Evolutionary conservation across 2,888 invertebrate species (phyloP).

Genomic region (Stenurella melanura): DNA sequence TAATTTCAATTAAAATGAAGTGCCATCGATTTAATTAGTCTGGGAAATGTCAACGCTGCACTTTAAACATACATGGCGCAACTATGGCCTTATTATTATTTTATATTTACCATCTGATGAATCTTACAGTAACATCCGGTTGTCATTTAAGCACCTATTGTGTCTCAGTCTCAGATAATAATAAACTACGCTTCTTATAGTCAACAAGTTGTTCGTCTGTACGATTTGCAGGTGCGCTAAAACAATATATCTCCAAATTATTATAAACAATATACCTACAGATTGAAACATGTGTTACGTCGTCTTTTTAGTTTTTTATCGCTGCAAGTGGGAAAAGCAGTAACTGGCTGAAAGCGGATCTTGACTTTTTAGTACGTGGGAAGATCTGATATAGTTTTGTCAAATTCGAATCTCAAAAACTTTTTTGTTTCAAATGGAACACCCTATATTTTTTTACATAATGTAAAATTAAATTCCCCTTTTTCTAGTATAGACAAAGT

Average conservation of each 20-base stretch:
- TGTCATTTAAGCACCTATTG: slow-evolving; percentile 13
- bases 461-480: no score
- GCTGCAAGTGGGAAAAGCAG: no score
- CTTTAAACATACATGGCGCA: slow-evolving; percentile 4
- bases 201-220: background rate
- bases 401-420: no score
- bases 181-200: background rate
- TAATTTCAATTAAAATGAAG: slow-evolving; percentile 8
- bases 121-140: slow-evolving; percentile 32
- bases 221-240: background rate
- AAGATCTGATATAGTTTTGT: no score
- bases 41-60: slow-evolving; percentile 3
- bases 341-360: no score
- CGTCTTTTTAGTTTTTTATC: no score
- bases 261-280: background rate
- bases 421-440: no score
- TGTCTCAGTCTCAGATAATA: slow-evolving; percentile 8
- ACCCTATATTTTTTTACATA: no score
- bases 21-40: background rate
- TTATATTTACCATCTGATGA: slow-evolving; percentile 31
- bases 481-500: no score
- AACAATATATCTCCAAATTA: background rate
- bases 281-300: background rate
- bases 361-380: no score
- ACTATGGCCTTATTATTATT: slow-evolving; percentile 13